These are phyloP conservation scores for Ciconia nigra DNA, from an alignment of 2,797 vertebrate species.

Conservation along the genomic window DNA sequence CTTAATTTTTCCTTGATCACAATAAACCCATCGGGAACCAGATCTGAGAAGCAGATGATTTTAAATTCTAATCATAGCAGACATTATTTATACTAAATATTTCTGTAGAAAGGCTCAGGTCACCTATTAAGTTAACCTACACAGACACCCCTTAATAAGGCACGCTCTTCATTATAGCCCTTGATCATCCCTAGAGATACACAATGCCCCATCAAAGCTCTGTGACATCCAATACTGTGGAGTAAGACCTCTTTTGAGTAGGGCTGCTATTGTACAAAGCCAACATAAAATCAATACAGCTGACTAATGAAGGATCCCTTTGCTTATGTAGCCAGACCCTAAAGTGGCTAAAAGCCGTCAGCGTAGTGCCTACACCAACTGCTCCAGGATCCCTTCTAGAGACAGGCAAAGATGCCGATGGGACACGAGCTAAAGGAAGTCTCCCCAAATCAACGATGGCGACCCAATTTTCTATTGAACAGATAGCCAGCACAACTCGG, in stretches of 20 bases:
- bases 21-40: neutral
- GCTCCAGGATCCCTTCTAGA: neutral
- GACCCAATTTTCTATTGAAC: neutral
- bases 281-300: constrained; percentile 24
- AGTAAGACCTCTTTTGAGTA: neutral
- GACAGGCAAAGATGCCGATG: neutral
- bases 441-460: neutral
- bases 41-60: neutral
- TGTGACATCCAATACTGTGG: neutral
- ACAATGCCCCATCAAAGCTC: neutral
- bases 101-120: neutral
- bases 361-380: neutral
- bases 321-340: neutral
- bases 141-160: neutral
- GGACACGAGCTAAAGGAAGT: neutral
- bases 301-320: constrained; percentile 22
- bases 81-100: neutral
- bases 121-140: neutral
- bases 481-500: rapidly evolving
- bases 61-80: neutral
- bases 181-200: neutral
- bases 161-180: neutral
- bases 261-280: neutral
- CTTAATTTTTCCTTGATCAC: neutral
- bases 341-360: neutral